Conservation (phyloP, 2,888 invertebrate species). For the Erpobdella octoculata region DNA sequence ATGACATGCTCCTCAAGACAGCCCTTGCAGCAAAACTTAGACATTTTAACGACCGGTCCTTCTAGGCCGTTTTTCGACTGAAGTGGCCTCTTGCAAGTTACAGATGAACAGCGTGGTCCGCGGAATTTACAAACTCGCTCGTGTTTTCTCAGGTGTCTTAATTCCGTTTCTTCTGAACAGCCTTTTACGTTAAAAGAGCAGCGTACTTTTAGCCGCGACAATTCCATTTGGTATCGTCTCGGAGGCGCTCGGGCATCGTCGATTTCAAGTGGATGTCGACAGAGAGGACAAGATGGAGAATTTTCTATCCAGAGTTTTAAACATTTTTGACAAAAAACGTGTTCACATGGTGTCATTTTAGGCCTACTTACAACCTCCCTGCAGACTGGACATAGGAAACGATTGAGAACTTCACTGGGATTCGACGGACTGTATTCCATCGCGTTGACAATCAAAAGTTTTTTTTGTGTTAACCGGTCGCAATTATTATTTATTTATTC, state of each 20-base stretch:
- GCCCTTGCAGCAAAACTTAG: conserved; percentile 23
- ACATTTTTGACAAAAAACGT: conserved; percentile 23
- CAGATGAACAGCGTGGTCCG: conserved; percentile 19
- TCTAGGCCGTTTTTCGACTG: background rate
- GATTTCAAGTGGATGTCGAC: conserved; percentile 9
- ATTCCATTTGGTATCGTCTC: conserved; percentile 5
- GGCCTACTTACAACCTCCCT: conserved; percentile 15
- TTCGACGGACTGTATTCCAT: conserved; percentile 26
- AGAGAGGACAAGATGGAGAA: conserved; percentile 24
- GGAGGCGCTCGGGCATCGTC: conserved; percentile 3
- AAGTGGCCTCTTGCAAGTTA: conserved; percentile 19
- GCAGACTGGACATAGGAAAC: conserved; percentile 20
- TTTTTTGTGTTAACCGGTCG: no score
- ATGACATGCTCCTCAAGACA: conserved; percentile 25
- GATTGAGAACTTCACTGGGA: conserved; percentile 6
- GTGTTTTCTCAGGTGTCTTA: conserved; percentile 1
- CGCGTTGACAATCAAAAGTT: no score
- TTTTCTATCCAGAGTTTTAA: conserved; percentile 22
- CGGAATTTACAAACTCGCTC: conserved; percentile 13
- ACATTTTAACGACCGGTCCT: background rate
- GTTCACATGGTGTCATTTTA: conserved; percentile 26
- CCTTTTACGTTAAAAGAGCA: conserved; percentile 21
- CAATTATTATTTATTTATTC: background rate
- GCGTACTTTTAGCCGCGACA: conserved; percentile 9
- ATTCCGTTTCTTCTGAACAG: conserved; percentile 20